These are phyloP conservation scores for Myodes glareolus DNA, from an alignment of 2,113 vertebrate species.

Conservation along the genomic window DNA sequence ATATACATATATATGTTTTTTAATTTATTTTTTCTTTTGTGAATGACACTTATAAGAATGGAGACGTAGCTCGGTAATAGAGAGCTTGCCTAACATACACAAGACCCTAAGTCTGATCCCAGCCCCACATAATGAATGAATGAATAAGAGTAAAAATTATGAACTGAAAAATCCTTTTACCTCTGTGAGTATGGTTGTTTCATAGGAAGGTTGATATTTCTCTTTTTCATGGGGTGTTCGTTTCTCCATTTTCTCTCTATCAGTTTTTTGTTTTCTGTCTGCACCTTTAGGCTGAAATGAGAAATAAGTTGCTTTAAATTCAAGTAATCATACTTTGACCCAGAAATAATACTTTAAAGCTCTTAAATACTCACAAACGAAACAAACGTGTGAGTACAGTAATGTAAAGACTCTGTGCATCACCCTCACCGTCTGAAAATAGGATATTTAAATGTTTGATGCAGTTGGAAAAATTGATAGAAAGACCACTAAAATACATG, in stretches of 20 bases:
- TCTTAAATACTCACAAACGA: slow-evolving; percentile 32
- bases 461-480: neutral
- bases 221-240: slow-evolving; percentile 97
- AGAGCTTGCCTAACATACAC: neutral
- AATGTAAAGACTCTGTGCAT: neutral
- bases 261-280: slow-evolving; percentile 98
- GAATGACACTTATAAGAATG: neutral
- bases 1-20: neutral
- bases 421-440: slow-evolving; percentile 13
- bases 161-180: slow-evolving; percentile 80
- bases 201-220: slow-evolving; percentile 98
- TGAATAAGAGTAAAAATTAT: neutral
- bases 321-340: slow-evolving; percentile 29
- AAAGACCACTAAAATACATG: neutral
- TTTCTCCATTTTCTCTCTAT: slow-evolving; percentile 99
- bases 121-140: neutral
- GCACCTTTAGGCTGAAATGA: slow-evolving; percentile 96
- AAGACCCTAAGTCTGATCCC: neutral
- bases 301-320: slow-evolving; percentile 57
- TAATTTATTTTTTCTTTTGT: slow-evolving; percentile 15
- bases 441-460: slow-evolving; percentile 33
- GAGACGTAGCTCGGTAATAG: neutral
- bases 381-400: neutral
- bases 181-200: slow-evolving; percentile 98
- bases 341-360: slow-evolving; percentile 46